phyloP scores from a whole-genome alignment of 2,113 vertebrate species.

The Brachyistius frenatus region DNA sequence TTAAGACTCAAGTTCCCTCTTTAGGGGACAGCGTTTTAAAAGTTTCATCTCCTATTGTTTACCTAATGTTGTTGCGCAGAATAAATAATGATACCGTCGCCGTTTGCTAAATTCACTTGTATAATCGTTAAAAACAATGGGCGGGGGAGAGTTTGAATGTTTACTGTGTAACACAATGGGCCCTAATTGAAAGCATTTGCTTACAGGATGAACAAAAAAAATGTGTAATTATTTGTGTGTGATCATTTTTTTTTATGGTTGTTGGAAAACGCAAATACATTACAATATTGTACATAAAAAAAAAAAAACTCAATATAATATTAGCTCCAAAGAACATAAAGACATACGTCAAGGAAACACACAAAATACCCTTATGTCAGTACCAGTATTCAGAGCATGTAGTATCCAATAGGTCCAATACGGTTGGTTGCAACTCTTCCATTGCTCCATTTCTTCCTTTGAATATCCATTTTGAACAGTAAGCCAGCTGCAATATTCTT shows the following conservation, averaged over 20 bases:
- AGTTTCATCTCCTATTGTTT: too few species aligned
- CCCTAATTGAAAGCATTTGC: slow-evolving; percentile 4
- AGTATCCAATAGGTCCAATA: too few species aligned
- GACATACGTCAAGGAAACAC: too few species aligned
- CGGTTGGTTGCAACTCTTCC: too few species aligned
- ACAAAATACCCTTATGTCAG: too few species aligned
- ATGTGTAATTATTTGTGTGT: background rate
- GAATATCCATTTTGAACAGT: too few species aligned
- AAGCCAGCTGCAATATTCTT: too few species aligned
- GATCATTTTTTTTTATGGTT: background rate
- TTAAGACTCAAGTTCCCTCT: background rate
- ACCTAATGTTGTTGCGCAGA: background rate
- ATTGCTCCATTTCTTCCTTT: too few species aligned
- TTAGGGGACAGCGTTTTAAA: too few species aligned
- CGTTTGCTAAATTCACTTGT: background rate
- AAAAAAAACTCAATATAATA: background rate
- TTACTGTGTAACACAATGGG: background rate
- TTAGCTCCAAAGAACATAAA: background rate
- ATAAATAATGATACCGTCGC: background rate
- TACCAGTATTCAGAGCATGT: too few species aligned
- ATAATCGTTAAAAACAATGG: background rate
- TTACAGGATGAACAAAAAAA: background rate
- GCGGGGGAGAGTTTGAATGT: background rate
- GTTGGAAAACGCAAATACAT: too few species aligned
- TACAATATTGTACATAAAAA: too few species aligned